These are phyloP conservation scores for Stramonita haemastoma DNA, from an alignment of 2,888 invertebrate species.

Conservation along the genomic window DNA sequence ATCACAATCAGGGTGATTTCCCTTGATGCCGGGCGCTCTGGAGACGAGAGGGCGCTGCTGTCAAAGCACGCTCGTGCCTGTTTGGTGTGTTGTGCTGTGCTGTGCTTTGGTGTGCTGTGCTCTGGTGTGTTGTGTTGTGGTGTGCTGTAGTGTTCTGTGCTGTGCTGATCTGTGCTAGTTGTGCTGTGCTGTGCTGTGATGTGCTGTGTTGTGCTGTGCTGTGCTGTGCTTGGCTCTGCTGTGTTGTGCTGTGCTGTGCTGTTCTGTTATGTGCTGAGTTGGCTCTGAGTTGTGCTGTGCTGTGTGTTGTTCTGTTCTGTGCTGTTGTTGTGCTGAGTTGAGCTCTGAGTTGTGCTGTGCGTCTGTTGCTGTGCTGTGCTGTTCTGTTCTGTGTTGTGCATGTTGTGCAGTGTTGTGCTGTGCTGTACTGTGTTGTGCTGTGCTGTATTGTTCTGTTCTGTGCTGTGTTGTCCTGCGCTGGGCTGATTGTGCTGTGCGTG, in stretches of 20 bases:
- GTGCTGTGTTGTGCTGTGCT: neutral
- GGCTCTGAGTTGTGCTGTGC: constrained; percentile 8
- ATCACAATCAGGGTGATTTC: constrained; percentile 17
- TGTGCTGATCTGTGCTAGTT: neutral
- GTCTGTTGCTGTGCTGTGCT: too few relatives aligned
- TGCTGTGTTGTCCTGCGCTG: too few relatives aligned
- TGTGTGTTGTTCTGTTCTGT: neutral
- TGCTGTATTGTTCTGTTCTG: too few relatives aligned
- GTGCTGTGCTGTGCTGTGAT: neutral
- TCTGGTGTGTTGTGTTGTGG: neutral
- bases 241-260: neutral
- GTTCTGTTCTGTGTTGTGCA: too few relatives aligned
- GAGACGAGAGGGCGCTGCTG: neutral
- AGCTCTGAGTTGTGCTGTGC: too few relatives aligned
- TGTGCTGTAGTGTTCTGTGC: neutral
- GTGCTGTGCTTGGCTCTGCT: neutral
- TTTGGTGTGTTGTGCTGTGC: neutral
- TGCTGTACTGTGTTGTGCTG: too few relatives aligned
- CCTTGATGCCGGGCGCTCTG: neutral
- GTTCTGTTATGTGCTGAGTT: too few relatives aligned
- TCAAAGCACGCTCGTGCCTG: neutral
- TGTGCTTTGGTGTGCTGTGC: neutral
- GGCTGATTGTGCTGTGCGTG: too few relatives aligned
- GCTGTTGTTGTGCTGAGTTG: neutral
- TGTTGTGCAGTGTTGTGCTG: too few relatives aligned